Conservation (phyloP, 2,797 vertebrate species). For the Malacoraja senta region DNA sequence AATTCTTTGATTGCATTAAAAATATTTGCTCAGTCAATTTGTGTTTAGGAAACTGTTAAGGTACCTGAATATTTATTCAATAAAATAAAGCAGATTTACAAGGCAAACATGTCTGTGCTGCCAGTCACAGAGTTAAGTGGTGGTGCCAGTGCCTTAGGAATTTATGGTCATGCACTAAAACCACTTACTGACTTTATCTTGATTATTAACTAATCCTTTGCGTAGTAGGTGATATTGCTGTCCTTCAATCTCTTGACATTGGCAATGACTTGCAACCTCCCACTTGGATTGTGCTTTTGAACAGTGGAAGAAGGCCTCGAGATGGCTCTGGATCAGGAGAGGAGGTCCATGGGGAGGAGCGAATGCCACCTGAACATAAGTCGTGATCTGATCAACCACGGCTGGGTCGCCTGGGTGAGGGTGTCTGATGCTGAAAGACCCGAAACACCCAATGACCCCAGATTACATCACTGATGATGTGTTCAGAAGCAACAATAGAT, state of each 20-base stretch:
- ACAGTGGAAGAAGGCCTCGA: no score
- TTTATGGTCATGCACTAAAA: neutral
- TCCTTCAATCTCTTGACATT: neutral
- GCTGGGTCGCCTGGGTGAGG: no score
- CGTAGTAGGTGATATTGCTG: neutral
- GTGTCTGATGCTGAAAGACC: no score
- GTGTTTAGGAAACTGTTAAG: neutral
- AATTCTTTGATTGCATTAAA: neutral
- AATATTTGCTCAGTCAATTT: neutral
- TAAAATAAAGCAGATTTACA: neutral
- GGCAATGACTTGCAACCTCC: neutral
- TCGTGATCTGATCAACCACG: no score
- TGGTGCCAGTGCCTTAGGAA: neutral
- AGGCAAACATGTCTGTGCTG: neutral
- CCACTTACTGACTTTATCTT: neutral
- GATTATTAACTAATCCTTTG: neutral
- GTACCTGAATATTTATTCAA: neutral
- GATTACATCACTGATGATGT: no score
- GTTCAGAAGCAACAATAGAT: no score
- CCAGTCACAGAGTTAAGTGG: neutral
- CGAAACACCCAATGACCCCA: no score
- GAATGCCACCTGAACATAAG: no score
- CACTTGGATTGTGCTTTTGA: no score
- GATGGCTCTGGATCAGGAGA: no score
- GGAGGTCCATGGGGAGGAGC: no score